phyloP scores from a whole-genome alignment of 2,888 invertebrate genomes.

The Drosophila demipolita region DNA sequence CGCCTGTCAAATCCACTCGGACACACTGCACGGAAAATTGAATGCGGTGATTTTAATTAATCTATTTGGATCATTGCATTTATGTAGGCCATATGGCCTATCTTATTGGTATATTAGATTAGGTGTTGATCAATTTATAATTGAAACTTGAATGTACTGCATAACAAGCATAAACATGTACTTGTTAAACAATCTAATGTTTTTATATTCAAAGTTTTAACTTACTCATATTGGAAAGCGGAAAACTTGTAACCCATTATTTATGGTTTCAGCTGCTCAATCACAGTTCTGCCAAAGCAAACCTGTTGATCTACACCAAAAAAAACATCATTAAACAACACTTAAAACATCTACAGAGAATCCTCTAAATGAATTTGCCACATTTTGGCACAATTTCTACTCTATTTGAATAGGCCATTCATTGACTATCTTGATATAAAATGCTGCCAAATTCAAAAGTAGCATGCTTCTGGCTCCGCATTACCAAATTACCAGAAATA shows the following conservation, averaged over 20 bases:
- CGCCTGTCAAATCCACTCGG: conserved; percentile 53
- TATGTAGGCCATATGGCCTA: conserved; percentile 7
- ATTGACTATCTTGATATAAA: conserved; percentile 19
- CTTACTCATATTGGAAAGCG: background rate
- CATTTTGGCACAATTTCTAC: conserved; percentile 14
- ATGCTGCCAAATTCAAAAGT: conserved; percentile 44
- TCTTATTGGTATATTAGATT: conserved; percentile 37
- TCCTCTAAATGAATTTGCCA: background rate
- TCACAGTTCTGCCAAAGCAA: background rate
- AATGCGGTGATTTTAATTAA: conserved; percentile 7
- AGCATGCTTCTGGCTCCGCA: conserved; percentile 11
- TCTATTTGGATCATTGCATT: conserved; percentile 19
- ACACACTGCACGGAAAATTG: background rate
- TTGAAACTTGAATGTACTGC: background rate
- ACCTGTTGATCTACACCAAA: background rate
- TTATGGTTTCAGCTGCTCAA: background rate
- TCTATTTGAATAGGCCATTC: conserved; percentile 20
- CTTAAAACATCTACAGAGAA: background rate
- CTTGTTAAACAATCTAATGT: background rate
- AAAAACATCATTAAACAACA: conserved; percentile 1
- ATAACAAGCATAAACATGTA: background rate
- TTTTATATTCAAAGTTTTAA: background rate
- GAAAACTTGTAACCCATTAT: background rate
- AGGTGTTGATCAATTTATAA: background rate
- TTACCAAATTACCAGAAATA: conserved; percentile 13